Percentiles rank a stretch among this genome's conserved stretches.
phyloP scores from a whole-genome alignment of 1,140 invertebrate genomes.

The Pogonomyrmex barbatus region DNA sequence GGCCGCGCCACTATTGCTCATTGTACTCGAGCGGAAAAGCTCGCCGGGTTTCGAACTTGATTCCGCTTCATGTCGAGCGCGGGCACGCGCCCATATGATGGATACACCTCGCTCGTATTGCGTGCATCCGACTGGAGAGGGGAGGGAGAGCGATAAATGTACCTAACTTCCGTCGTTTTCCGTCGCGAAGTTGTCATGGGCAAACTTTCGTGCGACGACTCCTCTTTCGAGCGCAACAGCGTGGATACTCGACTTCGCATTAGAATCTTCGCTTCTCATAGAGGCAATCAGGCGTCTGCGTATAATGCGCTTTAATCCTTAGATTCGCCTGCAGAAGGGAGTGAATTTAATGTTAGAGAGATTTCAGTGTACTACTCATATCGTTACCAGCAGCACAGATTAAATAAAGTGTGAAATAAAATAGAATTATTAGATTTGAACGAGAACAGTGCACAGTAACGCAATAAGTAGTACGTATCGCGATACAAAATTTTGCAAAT shows the following conservation, averaged over 20 bases:
- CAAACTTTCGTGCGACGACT: slow-evolving; percentile 44
- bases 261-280: neutral
- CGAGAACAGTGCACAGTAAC: neutral
- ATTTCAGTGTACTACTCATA: neutral
- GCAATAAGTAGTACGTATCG: neutral
- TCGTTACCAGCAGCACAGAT: neutral
- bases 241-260: slow-evolving; percentile 1
- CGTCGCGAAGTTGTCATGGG: slow-evolving; percentile 37
- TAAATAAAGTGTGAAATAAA: neutral
- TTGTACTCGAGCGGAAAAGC: slow-evolving; percentile 54
- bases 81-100: slow-evolving; percentile 50
- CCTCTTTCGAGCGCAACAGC: slow-evolving; percentile 31
- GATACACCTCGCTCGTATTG: slow-evolving; percentile 49
- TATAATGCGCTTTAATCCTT: slow-evolving; percentile 13
- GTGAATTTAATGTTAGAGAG: neutral
- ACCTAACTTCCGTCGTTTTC: slow-evolving; percentile 57
- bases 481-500: neutral
- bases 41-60: slow-evolving; percentile 48
- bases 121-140: neutral
- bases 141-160: slow-evolving; percentile 46
- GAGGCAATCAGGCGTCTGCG: slow-evolving; percentile 4
- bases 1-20: slow-evolving; percentile 45
- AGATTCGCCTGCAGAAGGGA: neutral
- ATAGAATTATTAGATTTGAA: neutral
- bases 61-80: slow-evolving; percentile 46